Evolutionary conservation across 1,140 invertebrate genomes (phyloP).

Genomic region (Pectinophora gossypiella): DNA sequence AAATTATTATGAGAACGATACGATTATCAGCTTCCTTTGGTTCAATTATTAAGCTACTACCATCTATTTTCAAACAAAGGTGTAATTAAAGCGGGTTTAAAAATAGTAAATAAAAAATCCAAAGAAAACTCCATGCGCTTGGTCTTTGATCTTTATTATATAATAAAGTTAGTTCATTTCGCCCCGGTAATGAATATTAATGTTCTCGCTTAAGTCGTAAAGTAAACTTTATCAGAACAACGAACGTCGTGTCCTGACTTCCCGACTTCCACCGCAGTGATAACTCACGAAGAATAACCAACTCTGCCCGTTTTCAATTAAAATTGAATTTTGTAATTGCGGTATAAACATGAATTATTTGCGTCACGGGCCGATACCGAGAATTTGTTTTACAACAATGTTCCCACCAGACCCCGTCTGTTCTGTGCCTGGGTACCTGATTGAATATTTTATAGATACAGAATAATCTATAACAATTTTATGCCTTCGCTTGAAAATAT

Average conservation of each 20-base stretch:
- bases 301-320: slow-evolving; percentile 61
- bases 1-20: too few species aligned
- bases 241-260: slow-evolving; percentile 38
- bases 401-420: slow-evolving; percentile 22
- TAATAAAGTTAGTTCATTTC: slow-evolving; percentile 70
- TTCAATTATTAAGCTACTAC: too few species aligned
- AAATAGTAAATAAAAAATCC: neutral
- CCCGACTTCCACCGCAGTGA: slow-evolving; percentile 41
- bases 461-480: too few species aligned
- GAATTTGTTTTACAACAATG: slow-evolving; percentile 25
- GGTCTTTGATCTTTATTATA: slow-evolving; percentile 64
- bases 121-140: neutral
- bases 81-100: neutral
- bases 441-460: too few species aligned
- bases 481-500: too few species aligned
- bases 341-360: slow-evolving; percentile 39
- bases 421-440: too few species aligned
- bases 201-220: slow-evolving; percentile 67
- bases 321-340: slow-evolving; percentile 38
- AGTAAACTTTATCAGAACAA: slow-evolving; percentile 69
- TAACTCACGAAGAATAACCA: slow-evolving; percentile 62
- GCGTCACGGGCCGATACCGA: slow-evolving; percentile 29
- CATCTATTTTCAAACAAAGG: slow-evolving; percentile 1
- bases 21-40: too few species aligned
- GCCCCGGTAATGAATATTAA: slow-evolving; percentile 68